phyloP scores from a whole-genome alignment of 2,888 invertebrate species.

The Tricholauxania praeusta region DNA sequence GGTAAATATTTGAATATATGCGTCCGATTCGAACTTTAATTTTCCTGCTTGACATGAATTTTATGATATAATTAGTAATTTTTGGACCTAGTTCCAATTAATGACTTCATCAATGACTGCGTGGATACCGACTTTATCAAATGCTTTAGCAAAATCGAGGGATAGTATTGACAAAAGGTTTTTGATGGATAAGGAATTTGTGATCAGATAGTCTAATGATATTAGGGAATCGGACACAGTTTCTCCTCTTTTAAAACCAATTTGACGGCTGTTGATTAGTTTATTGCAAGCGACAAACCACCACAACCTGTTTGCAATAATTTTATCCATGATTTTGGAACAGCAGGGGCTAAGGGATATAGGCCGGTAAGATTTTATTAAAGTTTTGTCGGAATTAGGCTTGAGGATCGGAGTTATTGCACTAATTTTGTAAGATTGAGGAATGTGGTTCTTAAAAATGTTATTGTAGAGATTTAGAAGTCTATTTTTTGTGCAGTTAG shows the following conservation, averaged over 20 bases:
- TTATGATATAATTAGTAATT: conserved; percentile 30
- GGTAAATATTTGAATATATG: neutral
- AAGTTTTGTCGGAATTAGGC: conserved; percentile 39
- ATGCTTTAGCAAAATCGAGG: conserved; percentile 36
- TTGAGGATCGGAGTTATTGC: conserved; percentile 40
- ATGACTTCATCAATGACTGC: conserved; percentile 28
- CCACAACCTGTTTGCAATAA: conserved; percentile 35
- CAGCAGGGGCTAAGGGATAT: conserved; percentile 44
- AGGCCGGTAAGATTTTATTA: conserved; percentile 41
- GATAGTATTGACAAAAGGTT: conserved; percentile 33
- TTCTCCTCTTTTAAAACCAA: conserved; percentile 31
- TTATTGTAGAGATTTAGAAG: conserved; percentile 38
- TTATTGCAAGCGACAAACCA: conserved; percentile 41
- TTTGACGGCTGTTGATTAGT: conserved; percentile 36
- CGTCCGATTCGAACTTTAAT: conserved; percentile 13
- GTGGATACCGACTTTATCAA: conserved; percentile 32
- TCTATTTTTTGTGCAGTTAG: conserved; percentile 31
- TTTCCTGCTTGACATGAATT: conserved; percentile 36
- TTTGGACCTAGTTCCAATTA: conserved; percentile 35
- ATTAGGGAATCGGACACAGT: conserved; percentile 33
- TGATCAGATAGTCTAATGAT: conserved; percentile 40
- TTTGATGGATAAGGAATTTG: conserved; percentile 33
- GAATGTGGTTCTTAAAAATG: conserved; percentile 38
- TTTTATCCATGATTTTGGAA: conserved; percentile 43
- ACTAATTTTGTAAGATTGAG: conserved; percentile 42